A percentile compares a stretch with the other conserved stretches of the same genome.
phyloP scores from a whole-genome alignment of 1,140 invertebrate genomes.

The Brachionus rubens region DNA sequence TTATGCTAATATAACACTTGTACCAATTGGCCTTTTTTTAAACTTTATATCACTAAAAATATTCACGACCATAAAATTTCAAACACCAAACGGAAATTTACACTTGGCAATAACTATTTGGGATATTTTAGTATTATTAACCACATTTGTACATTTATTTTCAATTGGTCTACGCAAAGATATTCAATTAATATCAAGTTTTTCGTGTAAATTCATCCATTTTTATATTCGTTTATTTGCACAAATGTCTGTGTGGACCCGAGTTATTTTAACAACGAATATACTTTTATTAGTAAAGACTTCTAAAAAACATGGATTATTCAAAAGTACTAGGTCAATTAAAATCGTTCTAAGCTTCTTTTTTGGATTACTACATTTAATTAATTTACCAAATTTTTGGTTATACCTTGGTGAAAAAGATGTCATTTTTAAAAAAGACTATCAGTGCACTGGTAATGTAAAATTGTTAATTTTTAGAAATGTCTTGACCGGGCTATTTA shows the following conservation, averaged over 20 bases:
- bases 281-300: not conserved
- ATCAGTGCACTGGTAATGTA: not conserved
- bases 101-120: not conserved
- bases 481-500: not conserved
- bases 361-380: not conserved
- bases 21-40: not conserved
- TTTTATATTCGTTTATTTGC: not conserved
- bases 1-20: not conserved
- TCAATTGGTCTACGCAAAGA: not conserved
- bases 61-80: not conserved
- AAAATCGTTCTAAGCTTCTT: not conserved
- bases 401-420: not conserved
- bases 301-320: not conserved
- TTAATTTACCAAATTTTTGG: constrained; percentile 1
- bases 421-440: not conserved
- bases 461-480: not conserved
- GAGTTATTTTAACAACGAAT: not conserved
- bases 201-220: not conserved
- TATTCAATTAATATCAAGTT: not conserved
- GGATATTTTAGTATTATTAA: not conserved
- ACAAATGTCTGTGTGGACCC: not conserved
- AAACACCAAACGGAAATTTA: not conserved
- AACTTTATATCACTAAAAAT: not conserved
- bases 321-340: not conserved
- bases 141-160: not conserved